phyloP scores from a whole-genome alignment of 2,113 vertebrate genomes.

The Melozone crissalis region DNA sequence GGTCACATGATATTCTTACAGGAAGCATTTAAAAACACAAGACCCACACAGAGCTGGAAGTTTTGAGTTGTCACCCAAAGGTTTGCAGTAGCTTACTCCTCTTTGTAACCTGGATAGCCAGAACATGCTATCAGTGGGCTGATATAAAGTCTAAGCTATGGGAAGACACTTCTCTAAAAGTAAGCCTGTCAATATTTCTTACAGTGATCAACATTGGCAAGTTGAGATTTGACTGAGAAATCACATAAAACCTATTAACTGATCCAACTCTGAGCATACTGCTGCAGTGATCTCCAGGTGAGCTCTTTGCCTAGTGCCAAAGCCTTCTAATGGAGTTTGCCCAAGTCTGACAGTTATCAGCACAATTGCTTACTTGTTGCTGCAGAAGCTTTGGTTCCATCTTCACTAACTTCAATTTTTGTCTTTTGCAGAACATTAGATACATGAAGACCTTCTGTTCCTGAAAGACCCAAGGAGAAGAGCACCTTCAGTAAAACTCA shows the following conservation, averaged over 20 bases:
- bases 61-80: neutral
- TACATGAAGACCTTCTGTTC: slow-evolving; percentile 82
- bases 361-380: slow-evolving; percentile 82
- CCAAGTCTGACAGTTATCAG: neutral
- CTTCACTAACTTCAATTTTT: slow-evolving; percentile 94
- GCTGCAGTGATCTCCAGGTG: neutral
- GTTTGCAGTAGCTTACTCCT: neutral
- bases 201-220: neutral
- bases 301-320: neutral
- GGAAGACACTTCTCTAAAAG: neutral
- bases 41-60: neutral
- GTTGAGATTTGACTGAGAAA: neutral
- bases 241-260: neutral
- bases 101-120: neutral
- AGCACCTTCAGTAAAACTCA: neutral
- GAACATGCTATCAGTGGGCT: neutral
- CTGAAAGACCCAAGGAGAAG: slow-evolving; percentile 66
- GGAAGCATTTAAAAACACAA: neutral
- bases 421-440: slow-evolving; percentile 91
- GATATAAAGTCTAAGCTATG: neutral
- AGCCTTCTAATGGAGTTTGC: neutral
- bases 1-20: neutral
- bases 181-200: neutral
- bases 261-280: neutral
- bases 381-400: slow-evolving; percentile 93